These are phyloP conservation scores for Bos indicus DNA, from an alignment of 2,113 vertebrate species.

Conservation along the genomic window DNA sequence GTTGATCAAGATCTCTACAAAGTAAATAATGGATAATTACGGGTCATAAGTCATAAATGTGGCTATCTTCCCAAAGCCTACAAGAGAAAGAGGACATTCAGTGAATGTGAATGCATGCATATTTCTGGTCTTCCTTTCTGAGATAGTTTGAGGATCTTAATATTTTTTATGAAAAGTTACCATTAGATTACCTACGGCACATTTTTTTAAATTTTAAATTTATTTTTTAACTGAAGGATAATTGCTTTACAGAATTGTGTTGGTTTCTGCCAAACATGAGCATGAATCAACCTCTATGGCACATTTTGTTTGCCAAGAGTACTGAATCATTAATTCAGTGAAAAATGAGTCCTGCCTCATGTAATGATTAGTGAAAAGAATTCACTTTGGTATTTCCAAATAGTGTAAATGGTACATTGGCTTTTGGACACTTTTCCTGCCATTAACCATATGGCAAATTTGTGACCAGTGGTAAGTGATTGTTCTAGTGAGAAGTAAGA, in stretches of 20 bases:
- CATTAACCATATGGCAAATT: background rate
- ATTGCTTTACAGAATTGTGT: background rate
- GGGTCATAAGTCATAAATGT: background rate
- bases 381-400: background rate
- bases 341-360: background rate
- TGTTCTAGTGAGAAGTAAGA: constrained; percentile 1
- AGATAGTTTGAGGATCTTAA: background rate
- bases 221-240: background rate
- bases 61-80: background rate
- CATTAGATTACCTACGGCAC: background rate
- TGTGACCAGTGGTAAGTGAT: background rate
- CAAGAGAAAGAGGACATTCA: background rate
- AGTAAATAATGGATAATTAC: background rate
- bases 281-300: background rate
- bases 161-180: background rate
- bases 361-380: background rate
- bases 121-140: background rate
- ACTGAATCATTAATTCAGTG: constrained; percentile 16
- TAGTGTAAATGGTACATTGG: background rate
- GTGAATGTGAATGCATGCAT: background rate
- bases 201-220: background rate
- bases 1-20: background rate
- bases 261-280: background rate
- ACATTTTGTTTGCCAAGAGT: background rate
- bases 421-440: background rate